phyloP scores from a whole-genome alignment of 2,113 vertebrate species.

The Lates calcarifer region DNA sequence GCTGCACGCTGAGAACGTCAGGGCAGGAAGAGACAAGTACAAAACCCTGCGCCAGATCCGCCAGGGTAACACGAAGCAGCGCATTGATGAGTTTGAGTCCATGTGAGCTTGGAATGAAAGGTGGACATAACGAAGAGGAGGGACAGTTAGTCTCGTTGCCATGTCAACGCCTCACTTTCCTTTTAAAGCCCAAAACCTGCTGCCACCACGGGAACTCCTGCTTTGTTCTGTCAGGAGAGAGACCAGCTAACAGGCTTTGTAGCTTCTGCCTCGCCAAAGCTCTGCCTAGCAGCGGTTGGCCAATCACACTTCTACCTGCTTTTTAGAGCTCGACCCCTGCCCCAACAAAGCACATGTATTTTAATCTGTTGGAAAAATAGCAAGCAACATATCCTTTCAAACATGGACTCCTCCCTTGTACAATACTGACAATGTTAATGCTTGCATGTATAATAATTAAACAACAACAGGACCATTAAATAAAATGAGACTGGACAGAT shows the following conservation, averaged over 20 bases:
- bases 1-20: constrained; percentile 96
- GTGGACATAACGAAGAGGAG: neutral
- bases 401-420: constrained; percentile 43
- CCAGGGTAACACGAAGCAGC: constrained; percentile 98
- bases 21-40: constrained; percentile 97
- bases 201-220: constrained; percentile 36
- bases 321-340: constrained; percentile 63
- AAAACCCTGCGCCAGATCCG: constrained; percentile 98
- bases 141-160: constrained; percentile 51
- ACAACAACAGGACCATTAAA: constrained; percentile 12
- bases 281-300: constrained; percentile 77
- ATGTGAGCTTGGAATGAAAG: constrained; percentile 88
- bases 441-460: constrained; percentile 57
- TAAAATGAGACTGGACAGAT: constrained; percentile 21
- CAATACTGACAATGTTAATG: constrained; percentile 41
- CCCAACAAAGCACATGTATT: constrained; percentile 47
- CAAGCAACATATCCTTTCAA: constrained; percentile 57
- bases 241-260: constrained; percentile 82
- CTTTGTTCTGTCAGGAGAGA: constrained; percentile 77
- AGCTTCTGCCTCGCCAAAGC: constrained; percentile 94
- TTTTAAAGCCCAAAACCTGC: constrained; percentile 45
- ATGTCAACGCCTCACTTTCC: constrained; percentile 61
- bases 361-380: constrained; percentile 54
- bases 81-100: constrained; percentile 98
- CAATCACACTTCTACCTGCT: constrained; percentile 63